phyloP scores from a whole-genome alignment of 2,113 vertebrate species.

The Gobius niger region DNA sequence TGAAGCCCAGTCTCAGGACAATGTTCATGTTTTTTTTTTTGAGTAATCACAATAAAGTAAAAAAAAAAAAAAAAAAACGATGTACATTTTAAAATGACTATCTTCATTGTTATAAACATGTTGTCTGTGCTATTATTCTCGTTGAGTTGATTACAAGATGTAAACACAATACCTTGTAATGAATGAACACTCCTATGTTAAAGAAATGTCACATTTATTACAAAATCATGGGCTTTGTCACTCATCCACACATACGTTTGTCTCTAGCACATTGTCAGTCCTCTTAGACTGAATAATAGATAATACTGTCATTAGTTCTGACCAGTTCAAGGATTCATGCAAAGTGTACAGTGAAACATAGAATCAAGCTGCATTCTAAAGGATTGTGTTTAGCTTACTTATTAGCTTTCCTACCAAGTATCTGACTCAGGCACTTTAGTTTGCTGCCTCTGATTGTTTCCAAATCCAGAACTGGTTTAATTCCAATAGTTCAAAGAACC shows the following conservation, averaged over 20 bases:
- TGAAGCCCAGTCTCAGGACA: no score
- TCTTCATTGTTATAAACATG: background rate
- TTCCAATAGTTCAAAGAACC: conserved; percentile 25
- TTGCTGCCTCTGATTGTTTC: background rate
- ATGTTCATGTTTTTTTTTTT: no score
- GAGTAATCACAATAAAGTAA: no score
- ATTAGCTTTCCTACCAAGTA: background rate
- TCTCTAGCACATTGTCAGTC: background rate
- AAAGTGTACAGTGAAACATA: background rate
- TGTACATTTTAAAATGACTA: conserved; percentile 23
- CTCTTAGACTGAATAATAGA: background rate
- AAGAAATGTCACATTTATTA: conserved; percentile 60
- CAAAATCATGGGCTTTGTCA: conserved; percentile 35
- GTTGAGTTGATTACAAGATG: background rate
- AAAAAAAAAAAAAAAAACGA: no score
- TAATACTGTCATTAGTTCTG: background rate
- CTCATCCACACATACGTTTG: conserved; percentile 1
- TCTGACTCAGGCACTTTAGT: background rate
- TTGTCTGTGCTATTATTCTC: background rate
- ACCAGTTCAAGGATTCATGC: background rate
- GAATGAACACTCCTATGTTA: conserved; percentile 11
- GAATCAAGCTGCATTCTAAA: background rate
- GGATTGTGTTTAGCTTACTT: background rate
- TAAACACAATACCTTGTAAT: background rate
- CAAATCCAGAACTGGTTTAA: background rate